Evolutionary conservation across 1,140 invertebrate species (phyloP).

Genomic region (Drosophila sp.): DNA sequence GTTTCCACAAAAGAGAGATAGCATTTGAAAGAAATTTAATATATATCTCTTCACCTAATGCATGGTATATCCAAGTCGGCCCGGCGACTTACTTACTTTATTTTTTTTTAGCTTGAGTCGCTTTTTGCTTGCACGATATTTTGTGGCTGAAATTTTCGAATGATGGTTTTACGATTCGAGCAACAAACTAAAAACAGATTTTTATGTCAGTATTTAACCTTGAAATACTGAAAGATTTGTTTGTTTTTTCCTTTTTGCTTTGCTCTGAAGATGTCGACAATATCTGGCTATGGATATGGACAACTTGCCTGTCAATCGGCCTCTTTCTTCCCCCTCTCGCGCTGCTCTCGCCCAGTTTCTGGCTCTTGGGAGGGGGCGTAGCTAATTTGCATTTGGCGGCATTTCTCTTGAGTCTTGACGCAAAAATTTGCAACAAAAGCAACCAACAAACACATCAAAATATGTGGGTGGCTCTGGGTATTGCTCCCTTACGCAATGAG

Average conservation of each 20-base stretch:
- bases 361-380: slow-evolving; percentile 38
- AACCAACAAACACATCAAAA: background rate
- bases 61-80: too few relatives aligned
- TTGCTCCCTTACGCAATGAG: slow-evolving; percentile 28
- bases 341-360: background rate
- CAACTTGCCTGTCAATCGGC: slow-evolving; percentile 51
- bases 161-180: slow-evolving; percentile 32
- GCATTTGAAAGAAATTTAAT: too few relatives aligned
- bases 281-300: slow-evolving; percentile 44
- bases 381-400: slow-evolving; percentile 39
- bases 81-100: too few relatives aligned
- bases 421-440: slow-evolving; percentile 20
- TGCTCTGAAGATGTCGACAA: slow-evolving; percentile 23
- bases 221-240: slow-evolving; percentile 64
- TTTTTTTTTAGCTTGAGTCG: slow-evolving; percentile 17
- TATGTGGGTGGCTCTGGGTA: slow-evolving; percentile 32
- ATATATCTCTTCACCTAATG: too few relatives aligned
- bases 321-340: slow-evolving; percentile 18
- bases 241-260: slow-evolving; percentile 36
- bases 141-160: slow-evolving; percentile 32
- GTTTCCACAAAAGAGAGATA: too few relatives aligned
- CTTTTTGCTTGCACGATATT: slow-evolving; percentile 20
- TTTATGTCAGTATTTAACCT: slow-evolving; percentile 68
- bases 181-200: slow-evolving; percentile 72
- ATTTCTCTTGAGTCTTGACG: slow-evolving; percentile 29